Evolutionary conservation across 1,140 invertebrate species (phyloP), one percentile per base, ranked within the genome.

Genomic region (Spodoptera frugiperda): DNA sequence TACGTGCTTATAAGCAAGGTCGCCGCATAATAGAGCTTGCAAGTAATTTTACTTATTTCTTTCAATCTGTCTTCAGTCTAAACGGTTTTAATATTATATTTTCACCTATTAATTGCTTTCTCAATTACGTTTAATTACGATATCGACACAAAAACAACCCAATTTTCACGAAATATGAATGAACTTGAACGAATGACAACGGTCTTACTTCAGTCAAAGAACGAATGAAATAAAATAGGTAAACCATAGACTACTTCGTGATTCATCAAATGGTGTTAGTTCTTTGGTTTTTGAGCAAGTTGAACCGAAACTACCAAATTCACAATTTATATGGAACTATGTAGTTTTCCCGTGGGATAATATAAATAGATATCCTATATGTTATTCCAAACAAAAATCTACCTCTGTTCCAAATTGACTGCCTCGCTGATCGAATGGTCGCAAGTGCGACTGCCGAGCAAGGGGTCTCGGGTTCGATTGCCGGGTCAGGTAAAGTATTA

Each of bases 61-160:
- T 78, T 57, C 70, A 49, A 46, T 49, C 11, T 53, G 54, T 68
- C 57, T 48, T 68, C 33, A 61, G 44, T 59, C 14, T 51, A 67
- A 74, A 76, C 33, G 44, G 30, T 68, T 9, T 46, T 33, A 70
- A 44, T 55, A 67, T 71, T 65, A 53, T 55, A 61, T 74, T 79
- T 79, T 59, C 57, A 39, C 63, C 30, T 79, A 65, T 70, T 68
- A 77, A 75, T 80, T 78, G 51, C 49, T 17, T 54, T 75, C 54
- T 76, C 71, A 61, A 73, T 77, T 76, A 81, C 49, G 65, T 55
- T 73, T 49, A 44, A 72, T 73, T 63, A 17, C 61, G 19, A 75
- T 82, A 65, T 61, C 78, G 76, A 84, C 80, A 85, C 81, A 85
- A 87, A 87, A 89, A 89, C 82, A 89, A 83, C 79, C 78, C 80